Evolutionary conservation across 2,888 invertebrate genomes (phyloP).

Genomic region (Polymixis lichenea): DNA sequence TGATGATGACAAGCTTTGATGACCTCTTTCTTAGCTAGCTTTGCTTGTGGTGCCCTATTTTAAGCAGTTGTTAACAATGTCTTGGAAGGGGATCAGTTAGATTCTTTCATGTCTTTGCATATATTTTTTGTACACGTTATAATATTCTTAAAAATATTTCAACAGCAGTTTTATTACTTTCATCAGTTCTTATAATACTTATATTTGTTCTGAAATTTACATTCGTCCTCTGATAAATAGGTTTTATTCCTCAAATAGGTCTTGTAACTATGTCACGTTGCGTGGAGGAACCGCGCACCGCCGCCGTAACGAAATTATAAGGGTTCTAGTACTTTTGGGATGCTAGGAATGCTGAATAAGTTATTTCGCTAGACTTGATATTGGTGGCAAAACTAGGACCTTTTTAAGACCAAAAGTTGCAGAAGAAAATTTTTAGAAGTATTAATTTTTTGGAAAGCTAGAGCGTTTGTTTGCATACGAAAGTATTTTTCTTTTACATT

Average conservation of each 20-base stretch:
- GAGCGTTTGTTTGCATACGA: not conserved
- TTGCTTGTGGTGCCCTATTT: not conserved
- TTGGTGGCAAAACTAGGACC: not conserved
- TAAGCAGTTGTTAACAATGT: not conserved
- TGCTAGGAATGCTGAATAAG: constrained; percentile 39
- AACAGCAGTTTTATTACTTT: not conserved
- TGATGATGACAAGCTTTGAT: not conserved
- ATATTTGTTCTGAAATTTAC: constrained; percentile 17
- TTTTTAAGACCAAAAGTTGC: not conserved
- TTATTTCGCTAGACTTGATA: constrained; percentile 31
- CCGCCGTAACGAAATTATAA: constrained; percentile 46
- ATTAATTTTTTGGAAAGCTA: not conserved
- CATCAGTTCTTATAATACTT: not conserved
- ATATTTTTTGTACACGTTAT: not conserved
- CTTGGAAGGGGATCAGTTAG: not conserved
- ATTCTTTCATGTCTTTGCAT: not conserved
- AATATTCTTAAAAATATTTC: not conserved
- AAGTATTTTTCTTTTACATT: not conserved
- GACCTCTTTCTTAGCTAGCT: not conserved
- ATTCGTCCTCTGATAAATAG: constrained; percentile 24
- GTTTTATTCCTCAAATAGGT: constrained; percentile 29
- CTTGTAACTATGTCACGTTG: constrained; percentile 19
- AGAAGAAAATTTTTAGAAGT: not conserved
- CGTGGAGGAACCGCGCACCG: not conserved
- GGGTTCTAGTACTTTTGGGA: constrained; percentile 25